phyloP scores from a whole-genome alignment of 2,113 vertebrate genomes.

The Scophthalmus maximus region DNA sequence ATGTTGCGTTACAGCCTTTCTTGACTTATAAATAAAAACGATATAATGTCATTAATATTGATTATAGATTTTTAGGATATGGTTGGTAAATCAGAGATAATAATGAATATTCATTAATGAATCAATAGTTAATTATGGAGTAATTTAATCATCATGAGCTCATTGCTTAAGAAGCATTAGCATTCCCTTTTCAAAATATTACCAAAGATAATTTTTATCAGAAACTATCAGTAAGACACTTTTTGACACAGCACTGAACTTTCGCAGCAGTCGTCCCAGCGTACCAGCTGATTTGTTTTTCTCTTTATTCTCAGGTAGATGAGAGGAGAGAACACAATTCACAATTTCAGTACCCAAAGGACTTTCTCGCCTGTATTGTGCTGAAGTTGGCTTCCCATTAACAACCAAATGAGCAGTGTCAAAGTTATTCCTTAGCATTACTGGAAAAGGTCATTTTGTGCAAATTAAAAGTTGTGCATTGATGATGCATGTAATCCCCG shows the following conservation, averaged over 20 bases:
- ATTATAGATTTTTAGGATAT: background rate
- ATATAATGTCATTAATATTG: background rate
- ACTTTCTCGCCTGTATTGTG: background rate
- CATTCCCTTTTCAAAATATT: background rate
- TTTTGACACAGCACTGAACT: background rate
- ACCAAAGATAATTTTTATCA: background rate
- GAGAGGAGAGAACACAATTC: background rate
- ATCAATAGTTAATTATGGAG: background rate
- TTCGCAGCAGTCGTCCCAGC: background rate
- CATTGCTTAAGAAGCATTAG: background rate
- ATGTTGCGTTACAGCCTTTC: background rate
- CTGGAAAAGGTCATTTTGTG: background rate
- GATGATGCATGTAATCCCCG: background rate
- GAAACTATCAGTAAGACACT: background rate
- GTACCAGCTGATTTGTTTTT: background rate
- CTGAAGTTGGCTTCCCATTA: background rate
- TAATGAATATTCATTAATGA: background rate
- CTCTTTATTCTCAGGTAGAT: background rate
- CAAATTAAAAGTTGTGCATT: background rate
- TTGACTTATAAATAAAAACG: background rate
- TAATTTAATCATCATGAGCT: background rate
- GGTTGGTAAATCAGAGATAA: background rate
- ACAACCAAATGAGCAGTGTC: background rate
- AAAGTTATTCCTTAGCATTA: background rate
- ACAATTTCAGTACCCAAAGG: background rate